Conservation (phyloP, 2,888 invertebrate genomes). For the Catocala sponsa region DNA sequence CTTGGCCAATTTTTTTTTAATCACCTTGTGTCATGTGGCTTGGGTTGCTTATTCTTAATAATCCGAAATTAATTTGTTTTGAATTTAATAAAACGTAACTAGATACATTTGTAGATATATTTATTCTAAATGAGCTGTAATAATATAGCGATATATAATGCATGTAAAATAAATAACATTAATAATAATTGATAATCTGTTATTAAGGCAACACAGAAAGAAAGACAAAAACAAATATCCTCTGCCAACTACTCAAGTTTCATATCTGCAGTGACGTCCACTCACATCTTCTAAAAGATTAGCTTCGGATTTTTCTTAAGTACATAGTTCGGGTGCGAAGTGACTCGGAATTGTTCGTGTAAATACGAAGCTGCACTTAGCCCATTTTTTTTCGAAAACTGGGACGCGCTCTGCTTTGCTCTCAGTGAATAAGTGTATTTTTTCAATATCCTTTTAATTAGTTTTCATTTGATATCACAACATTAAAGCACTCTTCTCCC, state of each 20-base stretch:
- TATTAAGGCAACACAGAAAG: too few species aligned
- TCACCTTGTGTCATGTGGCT: too few species aligned
- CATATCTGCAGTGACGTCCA: neutral
- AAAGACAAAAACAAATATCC: too few species aligned
- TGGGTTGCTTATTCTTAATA: too few species aligned
- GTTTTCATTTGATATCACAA: slow-evolving; percentile 6
- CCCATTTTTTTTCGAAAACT: slow-evolving; percentile 4
- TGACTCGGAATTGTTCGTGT: slow-evolving; percentile 8
- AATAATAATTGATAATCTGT: too few species aligned
- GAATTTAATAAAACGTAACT: too few species aligned
- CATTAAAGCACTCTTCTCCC: neutral
- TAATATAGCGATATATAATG: too few species aligned
- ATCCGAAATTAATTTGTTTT: too few species aligned
- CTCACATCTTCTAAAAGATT: neutral
- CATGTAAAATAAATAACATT: too few species aligned
- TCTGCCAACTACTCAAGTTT: neutral
- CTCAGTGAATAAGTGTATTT: slow-evolving; percentile 1
- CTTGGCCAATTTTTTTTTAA: too few species aligned
- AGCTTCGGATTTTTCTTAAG: neutral
- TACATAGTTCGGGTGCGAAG: neutral
- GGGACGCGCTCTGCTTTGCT: slow-evolving; percentile 3
- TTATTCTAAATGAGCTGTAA: too few species aligned
- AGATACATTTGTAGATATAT: too few species aligned
- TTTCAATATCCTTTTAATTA: slow-evolving; percentile 7
- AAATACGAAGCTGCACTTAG: slow-evolving; percentile 8